A percentile compares a stretch with the other conserved stretches of the same genome.
Conservation (phyloP, 2,113 vertebrate genomes). For the Protobothrops mucrosquamatus region DNA sequence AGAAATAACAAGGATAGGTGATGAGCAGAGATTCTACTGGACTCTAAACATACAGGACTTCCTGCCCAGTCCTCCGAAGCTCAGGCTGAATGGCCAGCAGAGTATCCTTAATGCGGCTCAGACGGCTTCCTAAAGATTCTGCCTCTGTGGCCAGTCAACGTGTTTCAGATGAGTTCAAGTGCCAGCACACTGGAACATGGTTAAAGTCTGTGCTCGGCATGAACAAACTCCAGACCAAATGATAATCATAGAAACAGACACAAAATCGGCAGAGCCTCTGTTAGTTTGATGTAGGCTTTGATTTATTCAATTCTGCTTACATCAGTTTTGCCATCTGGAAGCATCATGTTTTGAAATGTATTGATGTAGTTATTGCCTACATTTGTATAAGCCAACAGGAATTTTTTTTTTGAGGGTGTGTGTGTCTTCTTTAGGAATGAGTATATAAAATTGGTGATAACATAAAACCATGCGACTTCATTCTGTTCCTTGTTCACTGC, state of each 20-base stretch:
- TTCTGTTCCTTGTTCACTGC: not conserved
- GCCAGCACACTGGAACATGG: not conserved
- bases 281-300: not conserved
- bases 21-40: not conserved
- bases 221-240: not conserved
- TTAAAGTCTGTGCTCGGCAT: not conserved
- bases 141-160: not conserved
- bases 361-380: not conserved
- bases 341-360: not conserved
- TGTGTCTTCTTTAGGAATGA: not conserved
- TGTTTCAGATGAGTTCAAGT: not conserved
- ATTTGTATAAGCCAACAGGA: not conserved
- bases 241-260: not conserved
- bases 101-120: not conserved
- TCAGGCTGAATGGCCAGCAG: not conserved
- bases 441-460: not conserved
- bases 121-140: not conserved
- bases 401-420: not conserved
- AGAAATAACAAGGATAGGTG: constrained; percentile 31
- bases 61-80: not conserved
- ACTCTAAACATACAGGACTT: not conserved
- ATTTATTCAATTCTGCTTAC: not conserved
- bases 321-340: not conserved
- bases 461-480: not conserved
- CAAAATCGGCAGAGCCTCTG: not conserved